Conservation (phyloP, 2,888 invertebrate genomes). For the Athrips mouffetella region DNA sequence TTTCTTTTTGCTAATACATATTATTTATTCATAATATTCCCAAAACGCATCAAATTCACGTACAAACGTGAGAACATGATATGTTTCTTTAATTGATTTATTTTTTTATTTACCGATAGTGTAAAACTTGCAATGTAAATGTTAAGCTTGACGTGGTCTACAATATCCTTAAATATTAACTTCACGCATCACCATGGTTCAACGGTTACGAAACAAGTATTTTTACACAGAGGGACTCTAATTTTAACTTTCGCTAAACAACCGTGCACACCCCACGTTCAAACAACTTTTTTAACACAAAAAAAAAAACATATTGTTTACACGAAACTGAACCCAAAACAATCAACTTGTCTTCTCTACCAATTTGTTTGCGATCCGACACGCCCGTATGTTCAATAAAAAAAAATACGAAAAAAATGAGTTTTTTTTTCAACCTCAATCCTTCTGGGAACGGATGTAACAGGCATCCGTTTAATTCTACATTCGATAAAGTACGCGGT, state of each 20-base stretch:
- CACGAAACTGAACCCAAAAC: conserved; percentile 11
- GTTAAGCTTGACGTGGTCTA: no score
- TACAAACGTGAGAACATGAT: no score
- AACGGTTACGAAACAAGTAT: no score
- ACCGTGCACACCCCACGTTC: conserved; percentile 3
- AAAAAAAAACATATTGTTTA: conserved; percentile 23
- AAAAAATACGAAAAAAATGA: conserved; percentile 4
- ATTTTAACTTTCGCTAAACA: not conserved
- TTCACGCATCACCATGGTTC: no score
- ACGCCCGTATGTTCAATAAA: conserved; percentile 28
- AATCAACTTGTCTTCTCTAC: conserved; percentile 11
- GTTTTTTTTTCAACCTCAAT: conserved; percentile 50
- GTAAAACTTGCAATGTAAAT: no score
- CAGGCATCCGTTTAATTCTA: conserved; percentile 61
- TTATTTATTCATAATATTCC: no score
- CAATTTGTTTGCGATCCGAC: conserved; percentile 25
- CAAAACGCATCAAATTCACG: no score
- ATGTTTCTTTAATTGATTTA: no score
- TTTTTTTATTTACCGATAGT: no score
- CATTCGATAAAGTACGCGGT: conserved; percentile 36
- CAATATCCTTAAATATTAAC: no score
- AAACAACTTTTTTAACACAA: not conserved
- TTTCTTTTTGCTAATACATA: no score
- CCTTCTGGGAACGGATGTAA: conserved; percentile 74
- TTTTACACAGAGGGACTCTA: not conserved